Conservation (phyloP, 2,888 invertebrate genomes). For the Smittia aterrima region DNA sequence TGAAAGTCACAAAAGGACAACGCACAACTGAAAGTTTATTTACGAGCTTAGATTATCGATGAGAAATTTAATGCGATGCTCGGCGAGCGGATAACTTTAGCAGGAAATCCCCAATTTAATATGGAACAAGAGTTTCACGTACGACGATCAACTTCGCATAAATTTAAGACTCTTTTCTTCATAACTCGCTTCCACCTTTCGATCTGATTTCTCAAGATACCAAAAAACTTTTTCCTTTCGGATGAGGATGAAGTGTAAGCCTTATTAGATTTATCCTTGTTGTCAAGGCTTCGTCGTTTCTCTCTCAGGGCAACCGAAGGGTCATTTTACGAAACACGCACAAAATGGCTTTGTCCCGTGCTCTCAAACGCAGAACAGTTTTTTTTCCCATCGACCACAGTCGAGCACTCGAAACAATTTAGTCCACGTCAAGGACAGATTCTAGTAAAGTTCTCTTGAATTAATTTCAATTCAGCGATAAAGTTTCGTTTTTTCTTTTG, state of each 20-base stretch:
- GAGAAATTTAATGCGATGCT: not conserved
- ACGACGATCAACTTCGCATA: not conserved
- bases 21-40: not conserved
- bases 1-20: not conserved
- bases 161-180: not conserved
- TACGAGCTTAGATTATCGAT: not conserved
- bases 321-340: constrained; percentile 33
- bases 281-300: constrained; percentile 5
- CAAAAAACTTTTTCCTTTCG: not conserved
- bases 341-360: constrained; percentile 6
- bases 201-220: not conserved
- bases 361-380: not conserved
- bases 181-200: not conserved
- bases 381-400: not conserved
- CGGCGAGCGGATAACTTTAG: not conserved
- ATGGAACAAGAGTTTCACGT: not conserved
- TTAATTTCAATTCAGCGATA: not conserved
- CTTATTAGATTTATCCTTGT: constrained; percentile 14
- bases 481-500: constrained; percentile 5
- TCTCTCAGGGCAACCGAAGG: not conserved
- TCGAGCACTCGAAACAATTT: constrained; percentile 1
- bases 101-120: constrained; percentile 1
- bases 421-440: constrained; percentile 28
- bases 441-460: constrained; percentile 21
- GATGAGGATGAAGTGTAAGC: not conserved